Evolutionary conservation across 2,113 vertebrate species (phyloP), one percentile per base, ranked within the genome.

Genomic region (Strigops habroptila): DNA sequence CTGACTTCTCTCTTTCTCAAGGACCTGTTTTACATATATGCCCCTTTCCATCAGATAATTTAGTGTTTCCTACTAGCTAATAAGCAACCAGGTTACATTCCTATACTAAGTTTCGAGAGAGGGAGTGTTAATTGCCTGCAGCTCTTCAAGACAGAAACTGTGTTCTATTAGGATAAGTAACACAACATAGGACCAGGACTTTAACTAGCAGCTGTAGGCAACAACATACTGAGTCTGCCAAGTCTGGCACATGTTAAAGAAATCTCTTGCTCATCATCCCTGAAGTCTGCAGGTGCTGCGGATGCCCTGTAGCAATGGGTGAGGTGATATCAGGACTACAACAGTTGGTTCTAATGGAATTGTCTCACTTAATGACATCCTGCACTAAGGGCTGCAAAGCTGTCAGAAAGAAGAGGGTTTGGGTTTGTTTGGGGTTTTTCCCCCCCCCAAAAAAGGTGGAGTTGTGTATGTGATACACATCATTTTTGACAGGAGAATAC

Each of bases 311-410:
- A 69, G 78, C 67, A 75, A 93, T 90, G 24, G 77, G 60, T 2
- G 3, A 86, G 73, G 76, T 59, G 41, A 14, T 37, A 86, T 30
- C n/a, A 88, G 55, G 37, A 44, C 17, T 52, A 48, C 53, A 60
- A 90, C 86, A 95, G 82, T 82, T 90, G 60, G 43, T 74, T 92
- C 86, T 95, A 43, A 79, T 75, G 30, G 69, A 86, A 68, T 67
- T 82, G 63, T 63, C 80, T 70, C 63, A 18, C 33, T 80, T 67
- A 88, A 57, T 88, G 59, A 65, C 44, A 65, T 69, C n/a, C 57
- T 82, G 44, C 53, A 90, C 48, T 46, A 73, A 86, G 24, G 25
- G 22, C 18, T 64, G 48, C 43, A 78, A 64, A 69, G 27, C 43
- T 78, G 24, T 57, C 59, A 68, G 70, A 78, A 46, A 90, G 43